Evolutionary conservation across 2,113 vertebrate genomes (phyloP), one percentile per base, ranked within the genome.

Genomic region (Gallinago jamesoni): DNA sequence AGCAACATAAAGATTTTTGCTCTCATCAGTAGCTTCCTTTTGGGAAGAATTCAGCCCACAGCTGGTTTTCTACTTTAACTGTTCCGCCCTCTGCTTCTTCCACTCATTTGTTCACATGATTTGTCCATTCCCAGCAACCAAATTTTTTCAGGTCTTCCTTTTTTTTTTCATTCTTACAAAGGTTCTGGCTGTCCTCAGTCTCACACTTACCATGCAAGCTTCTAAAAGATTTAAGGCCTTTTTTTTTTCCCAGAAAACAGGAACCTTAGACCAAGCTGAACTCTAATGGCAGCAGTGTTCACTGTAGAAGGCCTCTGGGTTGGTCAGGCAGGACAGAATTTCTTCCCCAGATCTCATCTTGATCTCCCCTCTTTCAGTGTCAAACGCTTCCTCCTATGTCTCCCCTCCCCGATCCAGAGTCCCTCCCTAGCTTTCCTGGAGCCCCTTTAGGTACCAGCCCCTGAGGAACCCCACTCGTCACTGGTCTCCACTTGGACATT

Each of bases 61-160:
- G 91, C 94, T 97, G 90, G 47, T 95, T 87, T 84, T 94, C 84
- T 90, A 1, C 91, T 96, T 95, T 30, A 79, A 67, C 81, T 82
- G 55, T 47, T 79, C 57, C 75, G 74, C 62, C 67, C 63, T 87
- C 52, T 91, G 80, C 68, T 66, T 70, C 75, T 96, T 89, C 78
- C 60, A 53, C 52, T 63, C n/a, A 35, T 89, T 74, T 90, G 37
- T 72, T 96, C 17, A 13, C 53, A 76, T 91, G 37, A 91, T 91
- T 92, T 95, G 63, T 88, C 93, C 48, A 35, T 79, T 94, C 45
- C 68, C 48, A 96, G 72, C 53, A 81, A 88, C 85, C 48, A 37
- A 48, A 82, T 79, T 60, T 90, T 56, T 91, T 86, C 63, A 59
- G 83, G 63, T 77, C 20, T 84, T 84, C 70, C 39, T 86, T 59